Evolutionary conservation across 2,113 vertebrate species (phyloP).

Genomic region (Oceanodroma tethys): DNA sequence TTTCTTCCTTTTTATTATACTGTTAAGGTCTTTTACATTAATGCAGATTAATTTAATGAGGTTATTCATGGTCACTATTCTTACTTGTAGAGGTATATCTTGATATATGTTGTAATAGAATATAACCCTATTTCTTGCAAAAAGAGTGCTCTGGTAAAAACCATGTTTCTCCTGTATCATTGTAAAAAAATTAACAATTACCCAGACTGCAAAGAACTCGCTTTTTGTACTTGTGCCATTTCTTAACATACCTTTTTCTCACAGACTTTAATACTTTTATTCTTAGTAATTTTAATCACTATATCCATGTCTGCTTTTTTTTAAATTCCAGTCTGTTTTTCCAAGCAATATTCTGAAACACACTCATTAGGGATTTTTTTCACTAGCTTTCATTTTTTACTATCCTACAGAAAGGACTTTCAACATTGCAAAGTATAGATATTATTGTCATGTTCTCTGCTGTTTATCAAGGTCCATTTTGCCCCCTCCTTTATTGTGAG

Average conservation of each 20-base stretch:
- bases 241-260: background rate
- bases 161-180: background rate
- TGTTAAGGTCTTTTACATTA: background rate
- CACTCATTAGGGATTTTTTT: background rate
- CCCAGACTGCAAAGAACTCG: background rate
- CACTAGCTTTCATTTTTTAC: background rate
- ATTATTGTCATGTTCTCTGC: background rate
- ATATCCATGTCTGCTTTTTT: background rate
- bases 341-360: background rate
- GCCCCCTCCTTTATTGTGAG: background rate
- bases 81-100: background rate
- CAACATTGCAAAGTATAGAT: background rate
- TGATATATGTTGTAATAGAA: conserved; percentile 19
- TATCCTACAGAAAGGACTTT: background rate
- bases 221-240: background rate
- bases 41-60: conserved; percentile 36
- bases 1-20: background rate
- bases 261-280: background rate
- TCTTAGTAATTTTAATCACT: background rate
- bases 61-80: background rate
- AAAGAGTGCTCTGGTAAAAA: background rate
- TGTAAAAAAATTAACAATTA: conserved; percentile 24
- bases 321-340: background rate
- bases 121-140: background rate
- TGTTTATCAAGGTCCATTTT: background rate